Conservation (phyloP, 2,888 invertebrate species). For the Stenichneumon culpator region DNA sequence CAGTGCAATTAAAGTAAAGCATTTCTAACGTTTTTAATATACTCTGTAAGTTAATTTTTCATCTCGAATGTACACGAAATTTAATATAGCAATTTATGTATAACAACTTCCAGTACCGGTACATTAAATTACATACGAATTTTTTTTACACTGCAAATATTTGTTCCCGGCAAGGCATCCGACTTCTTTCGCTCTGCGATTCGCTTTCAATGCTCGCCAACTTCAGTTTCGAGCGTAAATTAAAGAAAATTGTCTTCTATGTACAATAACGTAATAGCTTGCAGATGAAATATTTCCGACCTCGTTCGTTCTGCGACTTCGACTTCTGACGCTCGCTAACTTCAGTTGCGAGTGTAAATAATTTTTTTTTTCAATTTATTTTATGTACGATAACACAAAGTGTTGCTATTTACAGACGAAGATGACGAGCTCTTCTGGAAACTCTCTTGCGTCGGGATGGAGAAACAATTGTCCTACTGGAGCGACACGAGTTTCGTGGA, state of each 20-base stretch:
- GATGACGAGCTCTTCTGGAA: conserved; percentile 86
- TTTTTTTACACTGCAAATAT: too few relatives aligned
- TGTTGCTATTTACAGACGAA: conserved; percentile 77
- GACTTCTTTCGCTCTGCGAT: background rate
- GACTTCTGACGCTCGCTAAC: background rate
- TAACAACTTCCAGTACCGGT: too few relatives aligned
- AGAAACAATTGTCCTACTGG: conserved; percentile 88
- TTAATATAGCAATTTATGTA: too few relatives aligned
- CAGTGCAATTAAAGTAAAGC: too few relatives aligned
- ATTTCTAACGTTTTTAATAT: too few relatives aligned
- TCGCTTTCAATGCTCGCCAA: background rate
- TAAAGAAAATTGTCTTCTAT: background rate
- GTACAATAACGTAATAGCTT: too few relatives aligned
- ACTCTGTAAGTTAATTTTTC: too few relatives aligned
- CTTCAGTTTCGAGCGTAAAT: background rate
- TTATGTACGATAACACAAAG: background rate
- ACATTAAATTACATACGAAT: too few relatives aligned
- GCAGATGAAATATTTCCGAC: too few relatives aligned
- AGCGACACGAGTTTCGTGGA: conserved; percentile 84
- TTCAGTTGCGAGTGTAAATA: background rate
- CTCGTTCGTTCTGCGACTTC: background rate
- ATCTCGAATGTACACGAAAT: too few relatives aligned
- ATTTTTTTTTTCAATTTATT: background rate
- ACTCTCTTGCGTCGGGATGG: conserved; percentile 87
- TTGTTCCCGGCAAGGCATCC: too few relatives aligned